phyloP scores from a whole-genome alignment of 2,797 vertebrate species.

The Lutra lutra region DNA sequence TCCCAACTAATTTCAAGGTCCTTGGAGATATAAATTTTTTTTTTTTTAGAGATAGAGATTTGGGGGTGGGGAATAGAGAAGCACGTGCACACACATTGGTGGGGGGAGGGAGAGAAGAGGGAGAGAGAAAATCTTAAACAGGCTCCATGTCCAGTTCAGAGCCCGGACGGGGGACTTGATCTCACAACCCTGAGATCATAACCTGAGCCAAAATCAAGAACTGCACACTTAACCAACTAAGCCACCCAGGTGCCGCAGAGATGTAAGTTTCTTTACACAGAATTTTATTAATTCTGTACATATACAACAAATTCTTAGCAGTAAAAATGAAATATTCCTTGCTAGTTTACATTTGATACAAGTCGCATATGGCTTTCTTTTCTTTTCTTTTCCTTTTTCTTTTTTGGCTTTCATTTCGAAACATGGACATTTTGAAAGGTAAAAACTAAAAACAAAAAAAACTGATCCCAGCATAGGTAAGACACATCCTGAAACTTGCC shows the following conservation, averaged over 20 bases:
- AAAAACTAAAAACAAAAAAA: background rate
- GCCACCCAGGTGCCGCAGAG: background rate
- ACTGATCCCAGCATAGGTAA: background rate
- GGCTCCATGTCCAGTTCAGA: background rate
- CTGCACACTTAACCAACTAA: background rate
- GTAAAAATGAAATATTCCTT: slow-evolving; percentile 24
- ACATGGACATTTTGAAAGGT: background rate
- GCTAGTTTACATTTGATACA: background rate
- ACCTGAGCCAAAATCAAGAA: background rate
- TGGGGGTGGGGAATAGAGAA: too few species aligned
- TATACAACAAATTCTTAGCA: background rate
- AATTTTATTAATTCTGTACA: background rate
- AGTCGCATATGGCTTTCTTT: background rate
- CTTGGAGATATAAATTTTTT: background rate
- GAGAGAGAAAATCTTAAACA: background rate
- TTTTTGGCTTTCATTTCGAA: background rate
- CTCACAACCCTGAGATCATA: background rate
- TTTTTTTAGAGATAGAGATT: background rate
- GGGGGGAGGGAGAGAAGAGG: background rate
- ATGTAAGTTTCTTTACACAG: background rate
- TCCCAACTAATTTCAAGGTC: slow-evolving; percentile 23
- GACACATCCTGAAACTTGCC: background rate
- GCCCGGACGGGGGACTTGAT: background rate
- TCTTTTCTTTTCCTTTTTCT: background rate
- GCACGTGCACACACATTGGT: background rate